Base-by-base conservation (phyloP, 2,888 invertebrate species). In the Drosophila austrosaltans region DNA sequence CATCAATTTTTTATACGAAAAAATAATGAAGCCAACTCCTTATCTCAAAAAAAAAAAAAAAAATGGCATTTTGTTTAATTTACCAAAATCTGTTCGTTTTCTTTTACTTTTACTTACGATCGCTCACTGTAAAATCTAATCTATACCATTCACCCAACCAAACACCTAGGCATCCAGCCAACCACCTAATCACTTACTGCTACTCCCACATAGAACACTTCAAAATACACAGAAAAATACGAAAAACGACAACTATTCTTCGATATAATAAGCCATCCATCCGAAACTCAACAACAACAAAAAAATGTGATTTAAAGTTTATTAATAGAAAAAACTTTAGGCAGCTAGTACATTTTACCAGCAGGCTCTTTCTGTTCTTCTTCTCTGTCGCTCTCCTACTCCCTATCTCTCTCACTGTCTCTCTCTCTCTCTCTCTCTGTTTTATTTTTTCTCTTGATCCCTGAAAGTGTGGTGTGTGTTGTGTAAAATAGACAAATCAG, bases 261-360 rank as follows among this genome's bases (percentile, higher is more conserved):
- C 73, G 73, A 69, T 59, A 70, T 82, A 73, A 62, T 72, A 66
- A 69, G 86, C 76, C 73, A 75, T 79, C 86, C 42, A n/a, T 81
- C 88, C 84, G 61, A 60, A 63, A 60, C 58, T 62, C 67, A 7
- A 20, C 48, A 7, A 44, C 22, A 48, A 22, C 2, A 22, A 22
- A 5, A 16, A 42, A 74, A 86, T 86, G 82, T 88, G 87, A 86
- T 88, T 82, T 82, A 80, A 84, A 72, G 66, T 44, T 75, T 44
- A 61, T 67, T 53, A 75, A 48, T 61, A 60, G 61, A 3, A 48
- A 48, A 22, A 25, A 48, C 10, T 3, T 61, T 56, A 68, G 56
- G 60, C 59, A 67, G 68, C 40, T 40, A 66, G 25, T 36, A 48
- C 25, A 39, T 32, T 40, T 25, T 22, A 54, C 61, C 53, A 20